Percentiles rank a stretch among this genome's conserved stretches.
Evolutionary conservation across 2,888 invertebrate species (phyloP).

Genomic region (Tetranychus piercei): DNA sequence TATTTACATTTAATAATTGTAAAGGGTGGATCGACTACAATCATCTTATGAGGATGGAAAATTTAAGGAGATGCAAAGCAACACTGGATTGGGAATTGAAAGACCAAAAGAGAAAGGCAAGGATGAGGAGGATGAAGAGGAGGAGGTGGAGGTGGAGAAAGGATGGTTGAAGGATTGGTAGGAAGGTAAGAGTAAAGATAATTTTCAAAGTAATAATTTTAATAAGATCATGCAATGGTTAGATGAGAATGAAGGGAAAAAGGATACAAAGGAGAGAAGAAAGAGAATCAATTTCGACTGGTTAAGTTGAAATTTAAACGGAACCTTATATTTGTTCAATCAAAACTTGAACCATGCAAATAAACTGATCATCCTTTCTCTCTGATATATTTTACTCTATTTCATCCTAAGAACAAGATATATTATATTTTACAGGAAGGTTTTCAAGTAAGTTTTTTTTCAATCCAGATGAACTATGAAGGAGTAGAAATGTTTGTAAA

Average conservation of each 20-base stretch:
- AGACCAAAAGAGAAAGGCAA: background rate
- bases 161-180: too few relatives aligned
- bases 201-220: background rate
- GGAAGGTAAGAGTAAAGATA: background rate
- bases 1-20: too few relatives aligned
- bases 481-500: background rate
- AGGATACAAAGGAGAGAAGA: background rate
- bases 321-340: background rate
- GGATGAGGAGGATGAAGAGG: background rate
- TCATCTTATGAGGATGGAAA: background rate
- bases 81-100: background rate
- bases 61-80: background rate
- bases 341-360: background rate
- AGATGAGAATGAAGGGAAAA: background rate
- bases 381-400: background rate
- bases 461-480: background rate
- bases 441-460: background rate
- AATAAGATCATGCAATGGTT: background rate
- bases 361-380: background rate
- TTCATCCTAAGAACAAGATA: background rate
- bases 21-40: background rate
- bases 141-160: background rate
- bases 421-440: background rate
- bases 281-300: background rate
- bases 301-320: background rate